Conservation (phyloP, 2,888 invertebrate species). For the Phaedon cochleariae region DNA sequence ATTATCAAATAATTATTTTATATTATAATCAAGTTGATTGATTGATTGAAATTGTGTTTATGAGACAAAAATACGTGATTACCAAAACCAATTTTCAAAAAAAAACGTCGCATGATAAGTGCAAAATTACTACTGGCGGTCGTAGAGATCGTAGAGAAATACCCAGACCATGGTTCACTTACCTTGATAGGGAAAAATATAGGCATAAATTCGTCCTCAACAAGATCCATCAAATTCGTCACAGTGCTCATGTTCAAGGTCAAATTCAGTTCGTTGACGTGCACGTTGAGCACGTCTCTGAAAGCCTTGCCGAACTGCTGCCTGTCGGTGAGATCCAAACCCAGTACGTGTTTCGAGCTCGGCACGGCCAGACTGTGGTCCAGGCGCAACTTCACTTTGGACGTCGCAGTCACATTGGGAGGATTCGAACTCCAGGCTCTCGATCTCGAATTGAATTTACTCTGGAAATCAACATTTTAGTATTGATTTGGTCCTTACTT, state of each 20-base stretch:
- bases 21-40: no score
- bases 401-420: constrained; percentile 62
- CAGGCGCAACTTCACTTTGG: constrained; percentile 69
- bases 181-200: constrained; percentile 86
- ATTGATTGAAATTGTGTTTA: no score
- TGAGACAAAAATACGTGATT: no score
- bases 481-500: neutral
- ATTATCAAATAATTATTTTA: no score
- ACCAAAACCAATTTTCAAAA: no score
- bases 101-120: no score
- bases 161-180: no score
- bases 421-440: constrained; percentile 81
- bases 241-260: constrained; percentile 83
- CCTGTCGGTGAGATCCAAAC: constrained; percentile 61
- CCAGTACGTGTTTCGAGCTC: constrained; percentile 45
- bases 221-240: constrained; percentile 80
- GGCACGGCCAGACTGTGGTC: constrained; percentile 68
- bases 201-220: constrained; percentile 86
- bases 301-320: constrained; percentile 62
- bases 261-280: constrained; percentile 72
- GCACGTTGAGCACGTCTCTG: constrained; percentile 69
- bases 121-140: no score
- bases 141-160: no score
- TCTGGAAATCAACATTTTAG: constrained; percentile 63
- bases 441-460: constrained; percentile 82